phyloP scores from a whole-genome alignment of 1,140 invertebrate genomes.

The Plodia interpunctella region DNA sequence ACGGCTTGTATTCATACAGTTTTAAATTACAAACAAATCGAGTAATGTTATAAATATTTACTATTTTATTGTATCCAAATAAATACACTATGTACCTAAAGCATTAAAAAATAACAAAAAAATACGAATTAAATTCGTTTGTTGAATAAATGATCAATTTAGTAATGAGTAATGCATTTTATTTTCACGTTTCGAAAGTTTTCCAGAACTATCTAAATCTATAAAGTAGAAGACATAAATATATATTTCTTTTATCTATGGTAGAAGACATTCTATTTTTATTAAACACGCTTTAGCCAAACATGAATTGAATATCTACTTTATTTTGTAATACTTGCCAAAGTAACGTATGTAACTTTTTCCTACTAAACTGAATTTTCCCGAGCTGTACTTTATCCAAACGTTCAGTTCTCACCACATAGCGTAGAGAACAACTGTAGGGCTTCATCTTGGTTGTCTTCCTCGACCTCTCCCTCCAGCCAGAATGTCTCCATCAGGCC shows the following conservation, averaged over 20 bases:
- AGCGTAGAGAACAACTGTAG: constrained; percentile 57
- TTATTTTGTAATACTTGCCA: too few relatives aligned
- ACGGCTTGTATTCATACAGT: too few relatives aligned
- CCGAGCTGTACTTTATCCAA: too few relatives aligned
- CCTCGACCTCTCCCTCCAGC: constrained; percentile 79
- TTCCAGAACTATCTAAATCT: too few relatives aligned
- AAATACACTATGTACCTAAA: constrained; percentile 18
- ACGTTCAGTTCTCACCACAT: constrained; percentile 33
- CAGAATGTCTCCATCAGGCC: constrained; percentile 92
- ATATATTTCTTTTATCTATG: too few relatives aligned
- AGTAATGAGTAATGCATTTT: neutral
- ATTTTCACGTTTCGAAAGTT: neutral
- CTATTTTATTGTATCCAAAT: constrained; percentile 18
- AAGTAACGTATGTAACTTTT: too few relatives aligned
- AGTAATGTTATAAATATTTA: neutral
- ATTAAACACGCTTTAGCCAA: too few relatives aligned
- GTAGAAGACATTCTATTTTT: too few relatives aligned
- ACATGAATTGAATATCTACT: too few relatives aligned
- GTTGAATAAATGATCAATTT: constrained; percentile 35
- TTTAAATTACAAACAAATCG: neutral
- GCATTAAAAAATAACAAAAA: constrained; percentile 24
- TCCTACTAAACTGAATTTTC: too few relatives aligned
- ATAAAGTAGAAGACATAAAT: too few relatives aligned
- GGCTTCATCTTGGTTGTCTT: constrained; percentile 61
- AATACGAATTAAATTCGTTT: constrained; percentile 60